phyloP scores from a whole-genome alignment of 2,797 vertebrate genomes.

The Sebastes melanostomus region DNA sequence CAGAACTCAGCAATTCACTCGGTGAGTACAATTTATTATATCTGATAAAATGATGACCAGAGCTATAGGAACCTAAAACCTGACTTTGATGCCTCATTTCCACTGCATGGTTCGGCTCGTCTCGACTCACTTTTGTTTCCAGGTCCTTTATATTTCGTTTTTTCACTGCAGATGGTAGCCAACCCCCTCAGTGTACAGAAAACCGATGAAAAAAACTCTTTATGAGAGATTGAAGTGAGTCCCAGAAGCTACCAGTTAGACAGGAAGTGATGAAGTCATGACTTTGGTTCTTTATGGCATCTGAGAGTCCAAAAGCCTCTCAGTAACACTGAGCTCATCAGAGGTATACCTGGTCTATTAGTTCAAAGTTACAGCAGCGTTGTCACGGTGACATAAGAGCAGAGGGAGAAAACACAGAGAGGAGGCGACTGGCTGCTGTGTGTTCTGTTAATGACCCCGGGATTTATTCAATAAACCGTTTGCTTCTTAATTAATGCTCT shows the following conservation, averaged over 20 bases:
- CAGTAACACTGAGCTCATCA: not conserved
- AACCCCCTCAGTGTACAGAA: too few relatives aligned
- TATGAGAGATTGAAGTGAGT: too few relatives aligned
- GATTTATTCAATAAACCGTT: slow-evolving; percentile 91
- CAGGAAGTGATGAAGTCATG: not conserved
- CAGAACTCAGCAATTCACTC: not conserved
- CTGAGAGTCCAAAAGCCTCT: not conserved
- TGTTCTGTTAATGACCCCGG: slow-evolving; percentile 85
- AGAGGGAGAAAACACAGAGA: not conserved
- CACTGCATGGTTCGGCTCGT: not conserved
- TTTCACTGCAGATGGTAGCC: too few relatives aligned
- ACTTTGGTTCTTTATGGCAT: not conserved
- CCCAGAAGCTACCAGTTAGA: not conserved
- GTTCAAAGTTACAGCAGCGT: not conserved
- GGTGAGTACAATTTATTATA: not conserved
- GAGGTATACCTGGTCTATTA: not conserved
- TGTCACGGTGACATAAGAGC: not conserved
- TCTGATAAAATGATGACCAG: not conserved
- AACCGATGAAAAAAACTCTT: too few relatives aligned
- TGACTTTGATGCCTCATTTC: not conserved
- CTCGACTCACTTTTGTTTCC: not conserved
- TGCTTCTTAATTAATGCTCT: slow-evolving; percentile 91
- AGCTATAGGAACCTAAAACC: not conserved
- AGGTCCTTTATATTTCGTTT: not conserved
- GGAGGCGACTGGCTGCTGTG: slow-evolving; percentile 20